Evolutionary conservation across 1,140 invertebrate genomes (phyloP), one percentile per base, ranked within the genome.

Genomic region (Leptonema lineaticorne): DNA sequence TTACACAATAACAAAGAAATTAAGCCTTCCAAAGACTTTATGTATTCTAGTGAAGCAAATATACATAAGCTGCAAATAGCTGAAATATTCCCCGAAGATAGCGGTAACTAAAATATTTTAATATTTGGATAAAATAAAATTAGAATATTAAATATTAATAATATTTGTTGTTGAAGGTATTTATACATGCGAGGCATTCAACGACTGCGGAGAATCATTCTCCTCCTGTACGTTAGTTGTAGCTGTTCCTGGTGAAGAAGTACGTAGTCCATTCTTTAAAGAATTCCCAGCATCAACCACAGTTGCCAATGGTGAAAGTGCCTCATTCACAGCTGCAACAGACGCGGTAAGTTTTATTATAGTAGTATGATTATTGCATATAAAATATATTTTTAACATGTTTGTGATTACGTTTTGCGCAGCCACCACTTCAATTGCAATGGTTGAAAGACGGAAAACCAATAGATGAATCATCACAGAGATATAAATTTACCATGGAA

Each of bases 1-100:
- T 84, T 97, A 46, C 94, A 97, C 80, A 96, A 97, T 77, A 95
- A 96, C 79, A 96, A 96, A 78, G 94, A 97, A 79, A 96, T 98
- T 74, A 96, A 95, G 79, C 92, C 94, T 0, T 94, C 92, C 77
- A 97, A 96, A 82, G 95, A 98, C 82, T 98, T 98, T 86, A 89
- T 93, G 76, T 97, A 96, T 76, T 88, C 90, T 20, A 93, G 88
- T 75, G 90, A 93, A 76, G 95, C 93, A 0, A 94, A 96, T 78
- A 91, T 91, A 66, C 93, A 96, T 80, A 94, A 93, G 76, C 80
- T 98, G 67, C 86, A 90, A 70, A 97, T 98, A 70, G 89, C 93
- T 16, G 95, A 98, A 78, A 94, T 97, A 75, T 96, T 95, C 87
- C 94, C 94, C 4, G 94, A 97, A 82, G 93, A 96, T 80, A 78